A percentile compares a stretch with the other conserved stretches of the same genome.
phyloP scores from a whole-genome alignment of 2,888 invertebrate species.

The Danaus chrysippus region DNA sequence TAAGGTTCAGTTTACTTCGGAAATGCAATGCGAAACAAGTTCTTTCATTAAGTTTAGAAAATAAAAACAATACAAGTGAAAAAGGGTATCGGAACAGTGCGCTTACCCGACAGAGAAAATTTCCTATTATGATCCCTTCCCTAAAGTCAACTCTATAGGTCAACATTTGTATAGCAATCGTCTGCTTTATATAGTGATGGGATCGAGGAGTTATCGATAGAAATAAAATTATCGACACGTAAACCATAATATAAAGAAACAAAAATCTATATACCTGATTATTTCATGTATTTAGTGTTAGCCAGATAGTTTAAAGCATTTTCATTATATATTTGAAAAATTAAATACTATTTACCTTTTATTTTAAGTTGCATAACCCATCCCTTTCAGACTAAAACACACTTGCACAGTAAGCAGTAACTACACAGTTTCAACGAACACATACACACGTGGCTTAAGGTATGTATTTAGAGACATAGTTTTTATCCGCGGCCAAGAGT shows the following conservation, averaged over 20 bases:
- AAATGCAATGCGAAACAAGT: conserved; percentile 70
- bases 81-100: conserved; percentile 71
- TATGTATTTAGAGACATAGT: conserved; percentile 70
- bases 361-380: conserved; percentile 19
- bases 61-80: conserved; percentile 78
- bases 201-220: conserved; percentile 13
- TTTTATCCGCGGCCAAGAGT: conserved; percentile 67
- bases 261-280: too few species aligned
- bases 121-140: conserved; percentile 76
- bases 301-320: too few species aligned
- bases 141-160: conserved; percentile 64
- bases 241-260: not conserved
- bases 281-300: too few species aligned
- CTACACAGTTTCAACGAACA: conserved; percentile 37
- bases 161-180: conserved; percentile 65
- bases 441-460: conserved; percentile 58
- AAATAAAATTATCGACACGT: conserved; percentile 17
- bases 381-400: conserved; percentile 35
- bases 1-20: conserved; percentile 49
- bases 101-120: conserved; percentile 72
- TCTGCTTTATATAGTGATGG: conserved; percentile 49
- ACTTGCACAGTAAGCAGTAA: conserved; percentile 36
- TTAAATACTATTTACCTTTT: not conserved
- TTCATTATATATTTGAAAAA: not conserved
- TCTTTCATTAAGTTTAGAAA: conserved; percentile 76